A percentile compares a stretch with the other conserved stretches of the same genome.
phyloP scores from a whole-genome alignment of 2,888 invertebrate species.

The Silvanus unidentatus region DNA sequence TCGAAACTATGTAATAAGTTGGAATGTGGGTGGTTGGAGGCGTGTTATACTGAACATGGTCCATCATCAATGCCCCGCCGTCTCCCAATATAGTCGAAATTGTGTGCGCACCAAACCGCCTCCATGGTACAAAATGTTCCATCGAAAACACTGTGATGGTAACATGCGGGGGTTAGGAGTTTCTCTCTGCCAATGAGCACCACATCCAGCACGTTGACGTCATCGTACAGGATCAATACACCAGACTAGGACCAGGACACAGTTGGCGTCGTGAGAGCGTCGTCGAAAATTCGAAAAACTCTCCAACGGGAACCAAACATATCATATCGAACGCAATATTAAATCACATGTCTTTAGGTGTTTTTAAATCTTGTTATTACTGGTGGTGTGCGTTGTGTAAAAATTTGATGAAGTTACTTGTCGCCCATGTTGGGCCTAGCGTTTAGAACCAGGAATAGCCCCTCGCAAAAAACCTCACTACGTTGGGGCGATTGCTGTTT shows the following conservation, averaged over 20 bases:
- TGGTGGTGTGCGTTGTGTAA: slow-evolving; percentile 21
- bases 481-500: slow-evolving; percentile 92
- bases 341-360: slow-evolving; percentile 14
- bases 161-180: slow-evolving; percentile 24
- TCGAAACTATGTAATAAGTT: slow-evolving; percentile 6
- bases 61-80: no score
- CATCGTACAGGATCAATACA: slow-evolving; percentile 42
- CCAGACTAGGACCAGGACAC: slow-evolving; percentile 33
- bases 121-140: slow-evolving; percentile 12
- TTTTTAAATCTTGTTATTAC: slow-evolving; percentile 11
- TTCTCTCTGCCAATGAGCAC: slow-evolving; percentile 26
- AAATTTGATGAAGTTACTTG: slow-evolving; percentile 44
- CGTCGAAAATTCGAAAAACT: slow-evolving; percentile 11
- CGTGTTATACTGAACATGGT: slow-evolving; percentile 20
- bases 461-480: slow-evolving; percentile 93
- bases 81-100: slow-evolving; percentile 14
- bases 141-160: slow-evolving; percentile 40
- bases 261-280: slow-evolving; percentile 38
- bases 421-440: slow-evolving; percentile 91
- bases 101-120: slow-evolving; percentile 25
- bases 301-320: no score
- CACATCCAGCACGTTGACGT: slow-evolving; percentile 37
- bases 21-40: slow-evolving; percentile 27
- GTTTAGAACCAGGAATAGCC: slow-evolving; percentile 93
- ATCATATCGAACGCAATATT: background rate